phyloP scores from a whole-genome alignment of 2,888 invertebrate genomes.

The Notodonta dromedarius region DNA sequence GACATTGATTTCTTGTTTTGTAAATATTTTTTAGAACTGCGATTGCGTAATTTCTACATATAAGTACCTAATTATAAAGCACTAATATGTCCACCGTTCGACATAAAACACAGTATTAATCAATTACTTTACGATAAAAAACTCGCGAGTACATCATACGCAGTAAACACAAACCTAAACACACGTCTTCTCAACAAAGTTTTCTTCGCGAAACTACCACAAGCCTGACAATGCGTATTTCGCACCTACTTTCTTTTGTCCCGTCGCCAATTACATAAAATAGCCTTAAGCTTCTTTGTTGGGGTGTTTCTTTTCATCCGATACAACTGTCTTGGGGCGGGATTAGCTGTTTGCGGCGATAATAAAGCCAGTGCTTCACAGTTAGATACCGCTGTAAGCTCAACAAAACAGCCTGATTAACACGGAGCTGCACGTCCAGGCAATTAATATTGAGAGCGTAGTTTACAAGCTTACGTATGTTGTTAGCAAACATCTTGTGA shows the following conservation, averaged over 20 bases:
- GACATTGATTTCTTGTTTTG: no score
- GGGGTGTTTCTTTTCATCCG: constrained; percentile 23
- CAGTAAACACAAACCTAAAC: constrained; percentile 2
- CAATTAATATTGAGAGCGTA: not conserved
- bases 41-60: no score
- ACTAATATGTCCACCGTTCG: not conserved
- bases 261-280: constrained; percentile 26
- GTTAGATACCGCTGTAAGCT: constrained; percentile 38
- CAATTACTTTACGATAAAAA: not conserved
- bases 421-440: not conserved
- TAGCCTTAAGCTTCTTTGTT: constrained; percentile 23
- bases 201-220: constrained; percentile 11
- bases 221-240: constrained; percentile 13
- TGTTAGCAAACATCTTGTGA: no score
- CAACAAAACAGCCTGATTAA: constrained; percentile 13
- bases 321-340: constrained; percentile 18
- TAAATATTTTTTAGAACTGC: no score
- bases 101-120: not conserved
- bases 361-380: constrained; percentile 34
- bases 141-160: not conserved
- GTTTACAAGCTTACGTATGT: no score
- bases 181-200: not conserved
- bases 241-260: constrained; percentile 2
- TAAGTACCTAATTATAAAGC: no score
- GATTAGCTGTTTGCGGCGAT: constrained; percentile 27